These are phyloP conservation scores for Pituophis catenifer DNA, from an alignment of 2,113 vertebrate genomes.

Conservation along the genomic window DNA sequence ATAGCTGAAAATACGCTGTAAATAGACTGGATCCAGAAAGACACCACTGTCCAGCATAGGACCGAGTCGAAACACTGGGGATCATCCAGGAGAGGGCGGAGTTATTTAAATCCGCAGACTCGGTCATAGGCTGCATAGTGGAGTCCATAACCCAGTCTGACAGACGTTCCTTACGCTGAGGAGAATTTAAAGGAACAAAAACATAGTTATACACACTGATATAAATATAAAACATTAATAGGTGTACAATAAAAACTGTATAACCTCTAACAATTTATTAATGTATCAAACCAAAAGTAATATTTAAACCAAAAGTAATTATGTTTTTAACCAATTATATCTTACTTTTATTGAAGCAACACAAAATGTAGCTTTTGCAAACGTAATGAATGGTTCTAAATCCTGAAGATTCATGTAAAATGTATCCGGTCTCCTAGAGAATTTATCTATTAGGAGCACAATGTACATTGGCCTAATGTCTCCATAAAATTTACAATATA, in stretches of 20 bases:
- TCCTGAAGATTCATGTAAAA: background rate
- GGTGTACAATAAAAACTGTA: too few relatives aligned
- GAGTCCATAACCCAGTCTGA: too few relatives aligned
- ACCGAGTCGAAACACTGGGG: too few relatives aligned
- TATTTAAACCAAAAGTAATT: background rate
- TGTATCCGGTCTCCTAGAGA: background rate
- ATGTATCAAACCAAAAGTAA: background rate
- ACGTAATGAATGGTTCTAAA: background rate
- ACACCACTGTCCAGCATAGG: too few relatives aligned
- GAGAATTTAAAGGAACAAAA: background rate
- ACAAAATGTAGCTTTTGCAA: background rate
- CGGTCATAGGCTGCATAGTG: too few relatives aligned
- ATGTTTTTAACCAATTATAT: background rate
- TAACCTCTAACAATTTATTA: too few relatives aligned
- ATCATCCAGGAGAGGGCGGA: too few relatives aligned
- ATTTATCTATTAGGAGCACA: background rate
- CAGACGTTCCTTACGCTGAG: too few relatives aligned
- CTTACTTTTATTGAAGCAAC: background rate
- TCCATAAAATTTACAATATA: background rate
- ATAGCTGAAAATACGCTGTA: too few relatives aligned
- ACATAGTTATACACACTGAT: background rate
- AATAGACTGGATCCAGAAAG: too few relatives aligned
- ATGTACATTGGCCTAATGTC: background rate
- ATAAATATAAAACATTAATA: background rate
- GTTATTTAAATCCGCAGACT: too few relatives aligned